Conservation (phyloP, 2,113 vertebrate species). For the Galemys pyrenaicus region DNA sequence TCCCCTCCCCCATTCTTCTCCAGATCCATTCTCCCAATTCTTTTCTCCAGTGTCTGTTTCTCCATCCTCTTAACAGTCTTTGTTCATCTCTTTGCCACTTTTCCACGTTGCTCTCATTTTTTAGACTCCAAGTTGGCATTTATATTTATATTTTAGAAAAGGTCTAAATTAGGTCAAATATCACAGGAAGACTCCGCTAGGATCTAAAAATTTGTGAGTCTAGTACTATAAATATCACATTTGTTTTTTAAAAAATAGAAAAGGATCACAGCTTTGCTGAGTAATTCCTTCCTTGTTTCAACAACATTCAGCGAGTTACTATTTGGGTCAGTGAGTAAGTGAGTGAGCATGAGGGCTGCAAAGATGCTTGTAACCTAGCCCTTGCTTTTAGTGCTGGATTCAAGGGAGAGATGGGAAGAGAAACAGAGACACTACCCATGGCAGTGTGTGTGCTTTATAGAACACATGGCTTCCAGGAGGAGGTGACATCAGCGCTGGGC, state of each 20-base stretch:
- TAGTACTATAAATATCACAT: slow-evolving; percentile 1
- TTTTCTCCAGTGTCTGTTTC: not conserved
- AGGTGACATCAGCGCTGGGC: not conserved
- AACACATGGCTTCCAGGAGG: not conserved
- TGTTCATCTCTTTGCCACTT: not conserved
- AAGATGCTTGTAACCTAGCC: not conserved
- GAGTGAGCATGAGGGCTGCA: no score
- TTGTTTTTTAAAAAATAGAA: not conserved
- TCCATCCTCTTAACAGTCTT: not conserved
- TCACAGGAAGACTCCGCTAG: not conserved
- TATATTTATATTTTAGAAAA: slow-evolving; percentile 20
- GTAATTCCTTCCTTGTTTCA: not conserved
- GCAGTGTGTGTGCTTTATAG: not conserved
- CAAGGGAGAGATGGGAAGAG: not conserved
- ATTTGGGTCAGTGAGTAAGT: not conserved
- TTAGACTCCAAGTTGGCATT: not conserved
- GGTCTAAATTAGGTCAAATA: not conserved
- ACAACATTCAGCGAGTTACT: not conserved
- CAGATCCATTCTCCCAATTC: no score
- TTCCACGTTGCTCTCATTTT: not conserved
- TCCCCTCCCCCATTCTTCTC: not conserved
- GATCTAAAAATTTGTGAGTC: not conserved
- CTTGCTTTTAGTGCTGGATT: not conserved
- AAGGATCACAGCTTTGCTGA: not conserved
- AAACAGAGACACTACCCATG: not conserved